Evolutionary conservation across 2,113 vertebrate genomes (phyloP), one percentile per base, ranked within the genome.

Genomic region (Micronycteris hirsuta): DNA sequence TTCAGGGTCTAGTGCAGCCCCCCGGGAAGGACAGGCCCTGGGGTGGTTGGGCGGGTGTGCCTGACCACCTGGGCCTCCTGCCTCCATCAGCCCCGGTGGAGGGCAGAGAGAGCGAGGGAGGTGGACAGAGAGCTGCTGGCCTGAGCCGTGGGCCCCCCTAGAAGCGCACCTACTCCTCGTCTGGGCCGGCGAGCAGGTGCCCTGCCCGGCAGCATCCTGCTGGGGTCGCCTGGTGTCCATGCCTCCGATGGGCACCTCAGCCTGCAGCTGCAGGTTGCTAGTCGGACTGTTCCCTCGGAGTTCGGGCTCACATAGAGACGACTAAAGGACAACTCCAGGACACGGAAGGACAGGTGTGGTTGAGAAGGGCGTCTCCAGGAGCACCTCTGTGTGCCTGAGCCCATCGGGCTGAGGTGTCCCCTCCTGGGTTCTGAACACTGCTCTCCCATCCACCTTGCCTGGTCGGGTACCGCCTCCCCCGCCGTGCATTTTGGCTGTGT

Each of bases 201-300:
- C 36, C 47, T 10, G 22, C 58, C 45, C 1, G 4, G 84, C 1
- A 41, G 33, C 52, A 0, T 33, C 26, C 0, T 1, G 1, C 58
- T 0, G 0, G 2, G 31, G 54, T 5, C 5, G 0, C 31, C 6
- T 4, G n/a, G 28, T 63, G 7, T 12, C 76, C 17, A 33, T 0
- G 52, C 49, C 68, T 15, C 58, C 4, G n/a, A 5, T 0, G 38
- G 86, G 15, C 82, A 26, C 2, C 0, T 22, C 0, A 4, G 33
- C 9, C n/a, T 76, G 84, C 15, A 68, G 58, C 77, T 22, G 7
- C 16, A 2, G 7, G 12, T 15, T 16, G 8, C 8, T 17, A 45
- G 26, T 26, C 65, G 14, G 15, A 1, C 49, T 14, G 47, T 28
- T 58, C n/a, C 45, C 71, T 74, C 65, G 5, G 41, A 26, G 38